Evolutionary conservation across 1,140 invertebrate genomes (phyloP).

Genomic region (Cydia splendana): DNA sequence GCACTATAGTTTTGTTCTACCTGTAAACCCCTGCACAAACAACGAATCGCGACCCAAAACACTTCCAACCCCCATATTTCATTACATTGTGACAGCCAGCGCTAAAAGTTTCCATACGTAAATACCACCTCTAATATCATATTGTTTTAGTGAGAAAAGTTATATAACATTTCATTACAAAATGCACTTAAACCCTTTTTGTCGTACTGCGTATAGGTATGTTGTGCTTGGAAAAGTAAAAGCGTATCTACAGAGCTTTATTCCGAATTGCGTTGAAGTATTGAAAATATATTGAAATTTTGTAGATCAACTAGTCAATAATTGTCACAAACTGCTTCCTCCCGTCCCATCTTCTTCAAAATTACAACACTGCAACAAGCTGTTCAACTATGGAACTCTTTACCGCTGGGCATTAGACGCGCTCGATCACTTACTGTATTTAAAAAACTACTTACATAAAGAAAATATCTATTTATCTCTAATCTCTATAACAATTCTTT

Average conservation of each 20-base stretch:
- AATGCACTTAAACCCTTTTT: background rate
- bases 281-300: background rate
- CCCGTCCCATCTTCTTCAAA: too few relatives aligned
- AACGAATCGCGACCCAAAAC: background rate
- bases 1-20: too few relatives aligned
- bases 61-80: conserved; percentile 3
- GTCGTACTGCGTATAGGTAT: background rate
- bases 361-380: too few relatives aligned
- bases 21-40: background rate
- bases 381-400: too few relatives aligned
- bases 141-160: background rate
- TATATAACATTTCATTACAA: background rate
- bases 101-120: conserved; percentile 16
- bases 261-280: background rate
- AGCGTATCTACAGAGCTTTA: background rate
- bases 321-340: too few relatives aligned
- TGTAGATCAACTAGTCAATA: too few relatives aligned
- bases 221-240: background rate
- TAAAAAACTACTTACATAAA: too few relatives aligned
- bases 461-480: too few relatives aligned
- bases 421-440: too few relatives aligned
- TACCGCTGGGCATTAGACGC: too few relatives aligned
- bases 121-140: background rate
- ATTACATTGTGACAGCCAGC: conserved; percentile 3
- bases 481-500: too few relatives aligned